These are phyloP conservation scores for Thereva unica DNA, from an alignment of 2,888 invertebrate species.

Conservation along the genomic window DNA sequence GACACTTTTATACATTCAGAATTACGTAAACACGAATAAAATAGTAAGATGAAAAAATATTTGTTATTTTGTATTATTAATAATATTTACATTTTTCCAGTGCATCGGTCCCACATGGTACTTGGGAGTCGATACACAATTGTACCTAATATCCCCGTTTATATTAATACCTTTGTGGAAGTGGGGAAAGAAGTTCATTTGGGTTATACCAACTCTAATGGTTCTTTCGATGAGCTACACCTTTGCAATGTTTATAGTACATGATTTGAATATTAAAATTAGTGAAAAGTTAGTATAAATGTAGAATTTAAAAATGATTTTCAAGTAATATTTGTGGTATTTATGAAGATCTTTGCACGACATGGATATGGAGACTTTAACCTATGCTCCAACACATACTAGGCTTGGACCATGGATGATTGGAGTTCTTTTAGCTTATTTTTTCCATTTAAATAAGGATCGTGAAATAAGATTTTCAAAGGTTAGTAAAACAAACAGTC, in stretches of 20 bases:
- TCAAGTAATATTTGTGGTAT: too few relatives aligned
- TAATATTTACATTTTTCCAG: conserved; percentile 44
- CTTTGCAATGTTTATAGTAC: conserved; percentile 50
- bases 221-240: conserved; percentile 52
- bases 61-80: background rate
- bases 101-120: conserved; percentile 65
- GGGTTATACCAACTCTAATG: conserved; percentile 49
- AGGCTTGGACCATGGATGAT: conserved; percentile 56
- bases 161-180: conserved; percentile 60
- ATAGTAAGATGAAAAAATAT: conserved; percentile 46
- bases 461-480: conserved; percentile 51
- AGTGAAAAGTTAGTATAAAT: background rate
- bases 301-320: too few relatives aligned
- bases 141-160: conserved; percentile 62
- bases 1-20: conserved; percentile 57
- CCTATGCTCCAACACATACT: conserved; percentile 56
- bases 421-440: conserved; percentile 56
- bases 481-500: conserved; percentile 26
- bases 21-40: conserved; percentile 50
- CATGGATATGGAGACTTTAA: conserved; percentile 29
- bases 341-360: too few relatives aligned
- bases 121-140: conserved; percentile 64
- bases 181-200: conserved; percentile 52
- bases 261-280: background rate
- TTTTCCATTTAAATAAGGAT: conserved; percentile 52